Percentiles rank a stretch among this genome's conserved stretches.
phyloP scores from a whole-genome alignment of 2,113 vertebrate genomes.

The Hydropotes inermis region DNA sequence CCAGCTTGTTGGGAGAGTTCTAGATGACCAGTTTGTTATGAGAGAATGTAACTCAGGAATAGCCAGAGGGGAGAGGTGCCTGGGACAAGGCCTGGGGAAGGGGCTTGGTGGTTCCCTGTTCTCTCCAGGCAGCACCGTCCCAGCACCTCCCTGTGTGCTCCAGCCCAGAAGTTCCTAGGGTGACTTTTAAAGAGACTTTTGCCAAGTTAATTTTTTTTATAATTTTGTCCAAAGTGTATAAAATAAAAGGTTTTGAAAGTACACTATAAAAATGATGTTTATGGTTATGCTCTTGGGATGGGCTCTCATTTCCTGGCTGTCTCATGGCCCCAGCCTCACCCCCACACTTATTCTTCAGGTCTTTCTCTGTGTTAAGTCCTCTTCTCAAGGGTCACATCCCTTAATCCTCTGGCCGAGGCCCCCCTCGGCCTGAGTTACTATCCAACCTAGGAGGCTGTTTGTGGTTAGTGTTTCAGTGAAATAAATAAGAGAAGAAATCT shows the following conservation, averaged over 20 bases:
- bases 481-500: neutral
- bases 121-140: neutral
- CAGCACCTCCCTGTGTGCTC: neutral
- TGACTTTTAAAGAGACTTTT: constrained; percentile 5
- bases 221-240: constrained; percentile 15
- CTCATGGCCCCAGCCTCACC: neutral
- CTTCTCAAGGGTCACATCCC: neutral
- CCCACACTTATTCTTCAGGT: neutral
- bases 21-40: neutral
- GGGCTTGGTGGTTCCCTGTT: neutral
- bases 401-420: neutral
- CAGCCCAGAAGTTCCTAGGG: neutral
- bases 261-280: neutral
- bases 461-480: neutral
- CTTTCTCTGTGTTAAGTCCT: neutral
- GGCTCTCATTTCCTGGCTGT: neutral
- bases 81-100: neutral
- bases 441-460: neutral
- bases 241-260: neutral
- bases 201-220: neutral
- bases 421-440: neutral
- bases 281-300: neutral
- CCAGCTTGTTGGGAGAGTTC: neutral
- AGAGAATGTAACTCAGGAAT: neutral
- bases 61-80: neutral